These are phyloP conservation scores for Brachynemurus nebulosus DNA, from an alignment of 2,888 invertebrate genomes.

Conservation along the genomic window DNA sequence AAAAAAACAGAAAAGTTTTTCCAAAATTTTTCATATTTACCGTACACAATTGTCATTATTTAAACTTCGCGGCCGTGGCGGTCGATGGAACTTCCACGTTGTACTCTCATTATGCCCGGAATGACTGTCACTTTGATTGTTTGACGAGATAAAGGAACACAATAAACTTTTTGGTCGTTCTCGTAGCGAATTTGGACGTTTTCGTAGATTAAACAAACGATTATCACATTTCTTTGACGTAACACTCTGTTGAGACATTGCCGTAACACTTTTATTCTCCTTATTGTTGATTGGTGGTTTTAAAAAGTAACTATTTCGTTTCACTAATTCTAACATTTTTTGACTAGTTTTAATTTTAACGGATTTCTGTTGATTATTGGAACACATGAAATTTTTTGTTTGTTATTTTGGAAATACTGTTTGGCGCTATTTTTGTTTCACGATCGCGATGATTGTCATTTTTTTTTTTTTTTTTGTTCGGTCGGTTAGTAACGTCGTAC, in stretches of 20 bases:
- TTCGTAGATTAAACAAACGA: not conserved
- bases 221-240: not conserved
- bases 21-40: not conserved
- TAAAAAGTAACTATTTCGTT: not conserved
- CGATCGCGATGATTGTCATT: too few relatives aligned
- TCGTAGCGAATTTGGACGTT: slow-evolving; percentile 12
- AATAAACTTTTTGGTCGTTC: slow-evolving; percentile 28
- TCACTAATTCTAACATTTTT: slow-evolving; percentile 10
- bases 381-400: too few relatives aligned
- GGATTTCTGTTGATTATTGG: not conserved
- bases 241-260: too few relatives aligned
- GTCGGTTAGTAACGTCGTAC: too few relatives aligned
- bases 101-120: slow-evolving; percentile 26
- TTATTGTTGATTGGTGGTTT: not conserved
- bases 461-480: too few relatives aligned
- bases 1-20: too few relatives aligned
- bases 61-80: slow-evolving; percentile 12
- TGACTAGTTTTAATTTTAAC: not conserved
- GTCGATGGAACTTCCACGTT: slow-evolving; percentile 31
- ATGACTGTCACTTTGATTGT: slow-evolving; percentile 18
- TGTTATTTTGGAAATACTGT: too few relatives aligned
- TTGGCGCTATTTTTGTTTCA: too few relatives aligned
- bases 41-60: not conserved
- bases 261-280: not conserved
- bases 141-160: slow-evolving; percentile 25